Conservation (phyloP, 2,888 invertebrate species). For the Lasioglossum morio region DNA sequence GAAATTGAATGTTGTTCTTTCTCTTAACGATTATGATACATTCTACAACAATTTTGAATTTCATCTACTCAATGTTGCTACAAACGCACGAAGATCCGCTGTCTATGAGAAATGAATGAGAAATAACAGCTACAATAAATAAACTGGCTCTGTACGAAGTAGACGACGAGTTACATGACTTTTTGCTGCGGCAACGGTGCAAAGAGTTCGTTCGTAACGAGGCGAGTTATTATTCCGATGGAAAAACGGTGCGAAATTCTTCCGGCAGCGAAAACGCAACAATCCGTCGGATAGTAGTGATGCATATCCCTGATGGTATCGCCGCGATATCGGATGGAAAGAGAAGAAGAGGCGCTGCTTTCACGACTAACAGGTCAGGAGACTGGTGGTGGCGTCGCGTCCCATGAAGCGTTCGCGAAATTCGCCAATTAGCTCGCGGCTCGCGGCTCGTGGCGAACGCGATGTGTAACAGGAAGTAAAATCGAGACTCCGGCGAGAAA, state of each 20-base stretch:
- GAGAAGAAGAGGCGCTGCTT: slow-evolving; percentile 23
- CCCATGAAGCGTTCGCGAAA: slow-evolving; percentile 36
- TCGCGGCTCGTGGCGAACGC: slow-evolving; percentile 11
- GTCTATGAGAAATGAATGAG: no score
- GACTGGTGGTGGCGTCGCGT: slow-evolving; percentile 32
- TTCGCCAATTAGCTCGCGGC: slow-evolving; percentile 47
- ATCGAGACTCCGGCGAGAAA: slow-evolving; percentile 31
- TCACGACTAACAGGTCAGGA: slow-evolving; percentile 22
- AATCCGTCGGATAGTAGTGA: neutral
- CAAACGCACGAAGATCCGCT: no score
- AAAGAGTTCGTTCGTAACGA: neutral
- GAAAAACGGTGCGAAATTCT: neutral
- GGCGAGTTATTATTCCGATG: neutral
- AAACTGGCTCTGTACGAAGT: neutral
- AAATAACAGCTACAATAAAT: neutral
- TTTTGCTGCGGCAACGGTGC: neutral
- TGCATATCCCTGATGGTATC: slow-evolving; percentile 9
- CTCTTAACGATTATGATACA: no score
- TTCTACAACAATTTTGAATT: no score
- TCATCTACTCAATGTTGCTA: no score
- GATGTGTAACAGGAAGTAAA: slow-evolving; percentile 52
- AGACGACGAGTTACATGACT: neutral
- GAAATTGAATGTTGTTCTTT: no score
- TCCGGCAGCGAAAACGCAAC: neutral
- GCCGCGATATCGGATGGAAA: slow-evolving; percentile 5